Base-by-base conservation (phyloP, 2,888 invertebrate species). In the Andricus quercusramuli region DNA sequence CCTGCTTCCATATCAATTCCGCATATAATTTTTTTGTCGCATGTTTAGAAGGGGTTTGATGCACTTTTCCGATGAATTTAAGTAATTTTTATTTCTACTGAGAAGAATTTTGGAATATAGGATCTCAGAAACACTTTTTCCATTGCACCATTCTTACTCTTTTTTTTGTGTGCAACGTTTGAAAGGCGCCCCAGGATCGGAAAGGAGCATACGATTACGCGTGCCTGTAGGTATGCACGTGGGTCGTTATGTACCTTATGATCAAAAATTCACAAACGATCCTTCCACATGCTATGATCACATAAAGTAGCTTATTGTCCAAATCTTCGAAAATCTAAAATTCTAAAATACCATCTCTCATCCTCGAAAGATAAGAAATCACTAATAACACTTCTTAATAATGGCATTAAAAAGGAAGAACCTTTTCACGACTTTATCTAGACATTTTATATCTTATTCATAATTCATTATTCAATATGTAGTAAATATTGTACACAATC, bases 161-260 rank as follows among this genome's bases (percentile, higher is more conserved):
- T 51, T 47, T 78, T 47, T 47, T 70, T 47, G n/a, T 59, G n/a
- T 37, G 20, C 41, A 59, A 62, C 62, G n/a, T 51, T 56, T 32
- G 51, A 74, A 74, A 74, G 44, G n/a, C 20, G 56, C 47, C 20
- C 47, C 74, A 74, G 20, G 29, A 74, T 25, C 56, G n/a, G 1
- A 17, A 20, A 32, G n/a, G 66, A 66, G 37, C 17, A 66, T 66
- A 37, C 29, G 20, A 66, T 66, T 66, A 66, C 66, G n/a, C 32
- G 66, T 37, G 66, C 37, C 37, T n/a, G 41, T 66, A n/a, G 66
- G 32, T 66, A 66, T 66, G 29, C 41, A 66, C n/a, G 66, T 66
- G n/a, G 66, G 66, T 66, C 41, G 66, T 66, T 66, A 66, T 8
- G 66, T 37, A 41, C 66, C 41, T 37, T 66, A 66, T 66, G 37